Percentiles rank a stretch among this genome's conserved stretches.
phyloP scores from a whole-genome alignment of 2,888 invertebrate genomes.

The Tetragonisca angustula region DNA sequence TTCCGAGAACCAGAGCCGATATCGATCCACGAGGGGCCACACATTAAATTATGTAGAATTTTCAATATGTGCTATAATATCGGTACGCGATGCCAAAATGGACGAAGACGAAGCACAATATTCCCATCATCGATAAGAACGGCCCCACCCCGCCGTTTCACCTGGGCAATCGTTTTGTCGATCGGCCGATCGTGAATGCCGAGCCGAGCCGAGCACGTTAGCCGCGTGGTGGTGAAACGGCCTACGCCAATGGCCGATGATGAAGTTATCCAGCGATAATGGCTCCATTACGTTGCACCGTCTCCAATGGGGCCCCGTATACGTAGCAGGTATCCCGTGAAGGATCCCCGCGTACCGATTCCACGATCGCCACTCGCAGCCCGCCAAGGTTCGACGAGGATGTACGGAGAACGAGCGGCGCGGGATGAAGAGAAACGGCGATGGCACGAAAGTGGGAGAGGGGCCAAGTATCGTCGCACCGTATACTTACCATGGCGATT shows the following conservation, averaged over 20 bases:
- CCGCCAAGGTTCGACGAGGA: neutral
- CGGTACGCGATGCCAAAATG: constrained; percentile 54
- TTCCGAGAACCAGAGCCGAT: constrained; percentile 56
- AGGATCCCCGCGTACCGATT: constrained; percentile 64
- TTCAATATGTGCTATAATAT: constrained; percentile 66
- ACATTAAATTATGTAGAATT: constrained; percentile 69
- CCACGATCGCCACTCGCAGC: constrained; percentile 46
- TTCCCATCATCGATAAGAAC: constrained; percentile 64
- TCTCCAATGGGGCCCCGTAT: constrained; percentile 73
- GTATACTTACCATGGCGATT: constrained; percentile 83
- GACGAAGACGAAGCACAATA: constrained; percentile 56
- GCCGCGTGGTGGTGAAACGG: constrained; percentile 28
- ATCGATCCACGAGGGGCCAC: constrained; percentile 50
- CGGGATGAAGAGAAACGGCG: constrained; percentile 47
- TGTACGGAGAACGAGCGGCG: constrained; percentile 40
- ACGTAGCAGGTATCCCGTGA: constrained; percentile 65
- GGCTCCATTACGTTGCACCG: constrained; percentile 82
- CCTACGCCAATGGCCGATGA: constrained; percentile 81
- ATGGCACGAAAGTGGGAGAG: constrained; percentile 50
- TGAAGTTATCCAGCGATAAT: constrained; percentile 84
- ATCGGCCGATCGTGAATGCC: constrained; percentile 52
- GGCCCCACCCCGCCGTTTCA: constrained; percentile 16
- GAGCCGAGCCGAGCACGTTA: constrained; percentile 2
- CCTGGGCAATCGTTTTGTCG: constrained; percentile 51
- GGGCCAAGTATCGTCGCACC: constrained; percentile 76